Conservation (phyloP, 1,140 invertebrate genomes). For the Drosophila cardini region DNA sequence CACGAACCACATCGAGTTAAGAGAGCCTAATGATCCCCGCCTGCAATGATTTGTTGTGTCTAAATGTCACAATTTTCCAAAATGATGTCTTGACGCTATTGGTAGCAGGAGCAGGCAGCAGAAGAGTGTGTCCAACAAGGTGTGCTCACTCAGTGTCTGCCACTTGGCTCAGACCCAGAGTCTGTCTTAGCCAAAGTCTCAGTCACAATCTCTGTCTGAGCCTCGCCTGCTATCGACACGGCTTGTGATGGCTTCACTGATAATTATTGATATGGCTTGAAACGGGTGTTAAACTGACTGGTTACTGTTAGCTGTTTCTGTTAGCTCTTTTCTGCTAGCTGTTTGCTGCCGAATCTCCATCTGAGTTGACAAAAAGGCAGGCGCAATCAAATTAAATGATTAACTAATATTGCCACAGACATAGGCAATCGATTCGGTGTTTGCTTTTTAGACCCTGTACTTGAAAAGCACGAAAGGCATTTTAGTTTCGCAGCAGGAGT, state of each 20-base stretch:
- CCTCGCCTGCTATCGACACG: conserved; percentile 37
- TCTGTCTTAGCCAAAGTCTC: conserved; percentile 3
- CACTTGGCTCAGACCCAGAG: neutral
- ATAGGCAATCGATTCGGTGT: neutral
- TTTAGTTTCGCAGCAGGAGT: too few relatives aligned
- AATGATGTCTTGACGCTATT: conserved; percentile 42
- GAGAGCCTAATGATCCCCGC: conserved; percentile 67
- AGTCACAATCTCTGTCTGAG: neutral
- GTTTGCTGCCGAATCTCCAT: conserved; percentile 47
- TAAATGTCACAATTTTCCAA: conserved; percentile 80
- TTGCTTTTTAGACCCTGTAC: neutral
- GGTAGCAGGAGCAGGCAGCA: neutral
- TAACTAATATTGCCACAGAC: conserved; percentile 67
- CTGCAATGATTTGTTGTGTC: conserved; percentile 79
- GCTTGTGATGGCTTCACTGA: conserved; percentile 71
- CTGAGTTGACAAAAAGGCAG: conserved; percentile 72
- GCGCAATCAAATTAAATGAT: conserved; percentile 80
- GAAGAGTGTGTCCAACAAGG: conserved; percentile 33
- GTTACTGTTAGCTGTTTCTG: neutral
- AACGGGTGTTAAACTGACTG: conserved; percentile 40
- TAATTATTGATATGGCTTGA: conserved; percentile 70
- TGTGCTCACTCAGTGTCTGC: conserved; percentile 25
- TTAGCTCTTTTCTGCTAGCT: too few relatives aligned
- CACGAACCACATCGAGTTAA: conserved; percentile 10
- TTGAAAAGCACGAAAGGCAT: too few relatives aligned